A percentile compares a stretch with the other conserved stretches of the same genome.
phyloP scores from a whole-genome alignment of 2,888 invertebrate species.

The Tachina fera region DNA sequence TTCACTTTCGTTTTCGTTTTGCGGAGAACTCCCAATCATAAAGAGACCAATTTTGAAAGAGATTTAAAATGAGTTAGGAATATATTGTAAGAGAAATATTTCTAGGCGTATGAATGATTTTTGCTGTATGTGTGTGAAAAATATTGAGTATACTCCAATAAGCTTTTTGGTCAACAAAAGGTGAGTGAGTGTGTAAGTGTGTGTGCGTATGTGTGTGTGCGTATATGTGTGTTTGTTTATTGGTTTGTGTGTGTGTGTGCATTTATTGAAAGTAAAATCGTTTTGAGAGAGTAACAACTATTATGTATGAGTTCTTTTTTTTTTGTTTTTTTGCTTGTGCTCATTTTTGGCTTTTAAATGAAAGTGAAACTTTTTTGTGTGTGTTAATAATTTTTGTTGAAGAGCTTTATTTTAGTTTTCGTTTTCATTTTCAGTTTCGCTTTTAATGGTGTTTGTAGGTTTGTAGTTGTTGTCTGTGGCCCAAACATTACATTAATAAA shows the following conservation, averaged over 20 bases:
- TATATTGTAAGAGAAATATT: slow-evolving; percentile 19
- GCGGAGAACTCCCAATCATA: background rate
- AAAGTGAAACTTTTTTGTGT: slow-evolving; percentile 69
- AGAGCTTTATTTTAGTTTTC: slow-evolving; percentile 64
- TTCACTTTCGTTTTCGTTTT: slow-evolving; percentile 82
- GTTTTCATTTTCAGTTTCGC: slow-evolving; percentile 49
- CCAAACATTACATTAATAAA: slow-evolving; percentile 64
- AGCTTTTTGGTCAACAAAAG: slow-evolving; percentile 31
- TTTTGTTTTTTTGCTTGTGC: background rate
- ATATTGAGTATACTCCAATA: slow-evolving; percentile 30
- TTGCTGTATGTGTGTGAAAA: slow-evolving; percentile 3
- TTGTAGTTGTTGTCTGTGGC: slow-evolving; percentile 47
- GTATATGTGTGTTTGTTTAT: background rate
- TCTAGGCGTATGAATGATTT: slow-evolving; percentile 64
- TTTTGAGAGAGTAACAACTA: slow-evolving; percentile 13
- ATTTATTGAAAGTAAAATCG: slow-evolving; percentile 47
- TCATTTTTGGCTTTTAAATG: slow-evolving; percentile 53
- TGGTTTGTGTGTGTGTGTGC: background rate
- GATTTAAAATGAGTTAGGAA: background rate
- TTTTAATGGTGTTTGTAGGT: slow-evolving; percentile 37
- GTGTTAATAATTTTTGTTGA: slow-evolving; percentile 10
- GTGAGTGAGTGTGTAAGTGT: background rate
- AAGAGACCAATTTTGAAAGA: slow-evolving; percentile 23
- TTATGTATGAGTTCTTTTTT: slow-evolving; percentile 7
- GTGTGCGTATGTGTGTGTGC: background rate